Conservation (phyloP, 2,888 invertebrate species). For the Lysandra coridon region DNA sequence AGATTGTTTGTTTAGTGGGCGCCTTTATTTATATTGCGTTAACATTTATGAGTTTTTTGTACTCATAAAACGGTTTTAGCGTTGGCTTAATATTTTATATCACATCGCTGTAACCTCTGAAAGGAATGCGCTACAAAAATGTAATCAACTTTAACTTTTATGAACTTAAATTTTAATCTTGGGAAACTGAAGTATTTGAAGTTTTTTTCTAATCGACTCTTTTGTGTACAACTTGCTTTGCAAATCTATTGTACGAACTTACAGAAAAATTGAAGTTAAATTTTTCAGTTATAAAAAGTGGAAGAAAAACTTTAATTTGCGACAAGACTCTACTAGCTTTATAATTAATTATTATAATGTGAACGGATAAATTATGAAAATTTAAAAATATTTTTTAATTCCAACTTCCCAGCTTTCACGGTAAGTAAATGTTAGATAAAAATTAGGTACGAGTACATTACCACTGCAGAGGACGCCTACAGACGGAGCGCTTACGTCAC, state of each 20-base stretch:
- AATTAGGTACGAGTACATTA: too few relatives aligned
- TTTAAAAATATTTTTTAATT: neutral
- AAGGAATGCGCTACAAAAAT: neutral
- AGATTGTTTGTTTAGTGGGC: slow-evolving; percentile 72
- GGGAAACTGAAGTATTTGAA: neutral
- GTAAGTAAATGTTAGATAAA: too few relatives aligned
- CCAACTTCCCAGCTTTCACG: too few relatives aligned
- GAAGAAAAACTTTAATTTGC: neutral
- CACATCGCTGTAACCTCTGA: neutral
- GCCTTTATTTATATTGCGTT: slow-evolving; percentile 64
- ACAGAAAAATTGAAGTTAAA: neutral
- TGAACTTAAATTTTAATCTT: neutral
- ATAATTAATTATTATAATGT: neutral
- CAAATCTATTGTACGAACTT: neutral
- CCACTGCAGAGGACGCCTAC: too few relatives aligned
- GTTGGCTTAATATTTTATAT: slow-evolving; percentile 39
- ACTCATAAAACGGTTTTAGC: slow-evolving; percentile 38
- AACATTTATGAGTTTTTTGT: slow-evolving; percentile 71
- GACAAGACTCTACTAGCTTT: neutral
- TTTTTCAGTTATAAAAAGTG: too few relatives aligned
- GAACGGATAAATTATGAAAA: neutral
- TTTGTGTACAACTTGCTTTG: neutral
- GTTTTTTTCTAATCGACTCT: neutral
- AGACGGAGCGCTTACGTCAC: too few relatives aligned
- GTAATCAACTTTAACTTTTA: neutral